phyloP scores from a whole-genome alignment of 2,797 vertebrate species.

The Adrianichthys oophorus region DNA sequence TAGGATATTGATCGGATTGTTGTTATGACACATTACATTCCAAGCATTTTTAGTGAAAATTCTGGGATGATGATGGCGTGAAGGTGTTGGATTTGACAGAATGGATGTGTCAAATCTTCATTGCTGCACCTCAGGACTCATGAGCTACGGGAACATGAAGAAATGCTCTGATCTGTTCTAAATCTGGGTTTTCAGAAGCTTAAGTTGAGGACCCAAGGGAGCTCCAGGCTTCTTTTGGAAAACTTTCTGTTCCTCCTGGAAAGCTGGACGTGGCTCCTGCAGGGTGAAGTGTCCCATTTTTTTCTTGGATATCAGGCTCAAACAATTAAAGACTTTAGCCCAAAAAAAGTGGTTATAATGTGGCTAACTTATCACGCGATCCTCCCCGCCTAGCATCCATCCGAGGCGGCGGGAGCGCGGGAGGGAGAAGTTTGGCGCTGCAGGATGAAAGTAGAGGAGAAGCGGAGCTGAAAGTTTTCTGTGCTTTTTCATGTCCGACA shows the following conservation, averaged over 20 bases:
- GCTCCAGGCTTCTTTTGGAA: no score
- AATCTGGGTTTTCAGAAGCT: no score
- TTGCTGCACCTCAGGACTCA: no score
- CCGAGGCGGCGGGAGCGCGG: slow-evolving; percentile 51
- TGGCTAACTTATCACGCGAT: slow-evolving; percentile 59
- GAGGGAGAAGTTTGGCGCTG: slow-evolving; percentile 52
- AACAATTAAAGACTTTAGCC: slow-evolving; percentile 64
- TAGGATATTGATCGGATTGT: no score
- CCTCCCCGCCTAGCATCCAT: slow-evolving; percentile 49
- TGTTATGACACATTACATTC: no score
- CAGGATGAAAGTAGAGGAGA: slow-evolving; percentile 51
- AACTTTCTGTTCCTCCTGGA: slow-evolving; percentile 25
- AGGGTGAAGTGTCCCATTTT: slow-evolving; percentile 51
- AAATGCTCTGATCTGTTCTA: no score
- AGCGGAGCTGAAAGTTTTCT: slow-evolving; percentile 68
- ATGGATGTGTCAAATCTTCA: no score
- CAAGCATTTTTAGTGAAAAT: no score
- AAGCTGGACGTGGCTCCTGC: slow-evolving; percentile 39
- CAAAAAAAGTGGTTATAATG: slow-evolving; percentile 57
- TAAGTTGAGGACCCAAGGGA: no score
- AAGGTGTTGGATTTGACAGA: no score
- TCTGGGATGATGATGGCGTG: no score
- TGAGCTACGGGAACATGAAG: no score
- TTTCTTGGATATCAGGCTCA: slow-evolving; percentile 49
- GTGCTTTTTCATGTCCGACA: slow-evolving; percentile 78